phyloP scores from a whole-genome alignment of 2,888 invertebrate genomes.

The Sphaerophoria taeniata region DNA sequence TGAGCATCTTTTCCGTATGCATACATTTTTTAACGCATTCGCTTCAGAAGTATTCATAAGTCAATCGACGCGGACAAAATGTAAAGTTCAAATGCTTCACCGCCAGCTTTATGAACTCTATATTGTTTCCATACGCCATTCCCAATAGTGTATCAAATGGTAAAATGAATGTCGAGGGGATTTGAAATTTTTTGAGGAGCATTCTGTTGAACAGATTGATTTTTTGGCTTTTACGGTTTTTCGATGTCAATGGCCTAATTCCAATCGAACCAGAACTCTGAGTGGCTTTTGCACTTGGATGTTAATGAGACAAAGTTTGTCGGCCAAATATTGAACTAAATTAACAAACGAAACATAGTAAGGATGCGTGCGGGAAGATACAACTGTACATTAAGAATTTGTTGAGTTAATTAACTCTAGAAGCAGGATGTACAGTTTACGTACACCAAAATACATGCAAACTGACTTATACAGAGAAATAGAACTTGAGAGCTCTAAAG shows the following conservation, averaged over 20 bases:
- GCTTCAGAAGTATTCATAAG: conserved; percentile 12
- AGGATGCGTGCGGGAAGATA: conserved; percentile 30
- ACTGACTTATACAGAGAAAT: neutral
- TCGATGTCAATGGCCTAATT: conserved; percentile 12
- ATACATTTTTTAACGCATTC: neutral
- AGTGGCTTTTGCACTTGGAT: conserved; percentile 57
- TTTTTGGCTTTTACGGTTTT: conserved; percentile 25
- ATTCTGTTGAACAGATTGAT: neutral
- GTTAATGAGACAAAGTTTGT: conserved; percentile 26
- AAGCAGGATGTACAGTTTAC: neutral
- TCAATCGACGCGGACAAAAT: neutral
- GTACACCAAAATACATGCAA: no score
- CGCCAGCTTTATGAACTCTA: neutral
- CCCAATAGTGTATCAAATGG: neutral
- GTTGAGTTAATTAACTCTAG: conserved; percentile 49
- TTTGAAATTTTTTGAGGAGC: neutral
- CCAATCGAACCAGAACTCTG: neutral
- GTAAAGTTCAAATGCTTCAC: neutral
- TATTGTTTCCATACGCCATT: neutral
- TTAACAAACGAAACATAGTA: conserved; percentile 28
- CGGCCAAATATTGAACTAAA: conserved; percentile 58
- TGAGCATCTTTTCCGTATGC: conserved; percentile 2
- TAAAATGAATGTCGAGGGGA: neutral
- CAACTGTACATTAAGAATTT: conserved; percentile 48
- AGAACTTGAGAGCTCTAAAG: neutral